Evolutionary conservation across 2,797 vertebrate genomes (phyloP).

Genomic region (Avahi laniger): DNA sequence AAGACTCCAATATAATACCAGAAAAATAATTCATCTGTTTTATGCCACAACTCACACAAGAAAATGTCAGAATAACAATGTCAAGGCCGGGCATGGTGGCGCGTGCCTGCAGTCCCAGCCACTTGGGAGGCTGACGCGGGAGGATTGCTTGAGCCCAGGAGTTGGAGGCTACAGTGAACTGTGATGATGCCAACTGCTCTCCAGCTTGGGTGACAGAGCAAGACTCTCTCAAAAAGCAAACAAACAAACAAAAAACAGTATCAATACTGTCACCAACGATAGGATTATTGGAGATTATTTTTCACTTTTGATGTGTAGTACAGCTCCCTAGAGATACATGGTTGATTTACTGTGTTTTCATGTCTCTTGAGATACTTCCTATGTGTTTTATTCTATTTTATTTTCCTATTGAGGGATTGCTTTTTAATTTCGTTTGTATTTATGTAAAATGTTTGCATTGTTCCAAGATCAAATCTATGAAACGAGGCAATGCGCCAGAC

Average conservation of each 20-base stretch:
- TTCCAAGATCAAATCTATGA: not conserved
- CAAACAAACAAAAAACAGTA: accelerated
- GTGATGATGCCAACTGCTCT: too few relatives aligned
- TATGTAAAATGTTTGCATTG: not conserved
- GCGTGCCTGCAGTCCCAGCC: too few relatives aligned
- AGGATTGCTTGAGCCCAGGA: too few relatives aligned
- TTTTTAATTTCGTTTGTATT: not conserved
- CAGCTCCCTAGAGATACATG: accelerated
- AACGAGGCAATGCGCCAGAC: accelerated
- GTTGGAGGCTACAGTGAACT: too few relatives aligned
- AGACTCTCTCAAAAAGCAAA: too few relatives aligned
- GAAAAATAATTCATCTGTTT: accelerated
- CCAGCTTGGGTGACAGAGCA: too few relatives aligned
- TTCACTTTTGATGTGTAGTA: accelerated
- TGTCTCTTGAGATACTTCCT: not conserved
- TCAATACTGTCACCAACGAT: accelerated
- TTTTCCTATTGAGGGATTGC: not conserved
- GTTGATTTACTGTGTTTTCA: accelerated
- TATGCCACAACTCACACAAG: accelerated
- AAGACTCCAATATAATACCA: not conserved
- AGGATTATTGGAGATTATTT: accelerated
- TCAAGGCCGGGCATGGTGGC: not conserved
- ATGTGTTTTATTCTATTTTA: not conserved
- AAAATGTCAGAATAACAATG: accelerated
- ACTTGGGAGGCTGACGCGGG: too few relatives aligned